Evolutionary conservation across 2,113 vertebrate genomes (phyloP), one percentile per base, ranked within the genome.

Genomic region (Megaleporinus macrocephalus): DNA sequence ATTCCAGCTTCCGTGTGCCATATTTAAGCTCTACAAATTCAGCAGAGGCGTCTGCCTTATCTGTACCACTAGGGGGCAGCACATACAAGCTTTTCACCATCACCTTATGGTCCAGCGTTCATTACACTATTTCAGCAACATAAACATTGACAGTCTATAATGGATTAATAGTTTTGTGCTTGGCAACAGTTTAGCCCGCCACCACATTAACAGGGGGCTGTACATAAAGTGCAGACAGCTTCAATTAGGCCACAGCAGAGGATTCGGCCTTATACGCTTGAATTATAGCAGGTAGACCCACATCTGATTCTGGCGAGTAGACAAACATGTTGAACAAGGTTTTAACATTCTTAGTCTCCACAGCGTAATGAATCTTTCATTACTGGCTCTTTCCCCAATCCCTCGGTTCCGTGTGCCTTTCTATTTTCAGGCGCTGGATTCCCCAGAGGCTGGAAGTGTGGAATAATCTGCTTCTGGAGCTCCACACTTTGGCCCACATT

Each of bases 41-140:
- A 65, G 41, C 44, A 78, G 30, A 41, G 14, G 6, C 10, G 4
- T 66, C 26, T 57, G 18, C 26, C n/a, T 20, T 4, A 41, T 0
- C 0, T 27, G 1, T 0, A 73, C 89, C 93, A 93, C 81, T 71
- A 93, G 93, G 76, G 85, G 90, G 89, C 84, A 77, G 65, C 86
- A 71, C 49, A 81, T 78, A 49, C 89, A 90, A 74, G 84, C 47
- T 49, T 72, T 72, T 78, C 18, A 61, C 53, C 53, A 20, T 22
- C 53, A 55, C 6, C 53, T 22, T 20, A 6, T 55, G 18, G 1
- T 7, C 53, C 53, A 51, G 49, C 2, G 5, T 55, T 55, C 53
- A 55, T 22, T 55, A 22, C 4, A 55, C 49, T 16, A 15, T 73
- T 16, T 53, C 0, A 27, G 47, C 59, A 4, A 1, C 16, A 55